Evolutionary conservation across 2,888 invertebrate genomes (phyloP).

Genomic region (Lycocerus yunnanus): DNA sequence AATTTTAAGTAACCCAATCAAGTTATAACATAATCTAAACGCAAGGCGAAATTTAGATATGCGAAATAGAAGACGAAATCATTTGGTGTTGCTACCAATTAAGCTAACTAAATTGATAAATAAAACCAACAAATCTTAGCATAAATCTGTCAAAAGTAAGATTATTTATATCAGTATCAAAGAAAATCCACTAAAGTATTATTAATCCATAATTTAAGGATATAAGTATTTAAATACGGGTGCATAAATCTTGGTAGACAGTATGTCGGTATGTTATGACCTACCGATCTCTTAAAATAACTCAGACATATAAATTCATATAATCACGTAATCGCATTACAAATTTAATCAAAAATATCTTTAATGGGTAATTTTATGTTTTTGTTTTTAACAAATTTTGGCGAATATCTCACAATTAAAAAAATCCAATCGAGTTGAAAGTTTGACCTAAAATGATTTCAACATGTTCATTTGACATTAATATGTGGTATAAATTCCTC

Average conservation of each 20-base stretch:
- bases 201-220: slow-evolving; percentile 41
- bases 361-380: slow-evolving; percentile 10
- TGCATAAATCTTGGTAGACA: slow-evolving; percentile 37
- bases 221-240: slow-evolving; percentile 34
- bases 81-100: not conserved
- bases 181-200: slow-evolving; percentile 40
- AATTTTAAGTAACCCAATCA: not conserved
- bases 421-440: no score
- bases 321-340: slow-evolving; percentile 32
- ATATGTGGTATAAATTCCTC: not conserved
- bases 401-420: not conserved
- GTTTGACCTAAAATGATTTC: not conserved
- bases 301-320: slow-evolving; percentile 31
- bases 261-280: slow-evolving; percentile 37
- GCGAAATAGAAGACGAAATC: not conserved
- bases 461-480: not conserved
- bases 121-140: slow-evolving; percentile 18
- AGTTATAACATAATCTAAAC: not conserved
- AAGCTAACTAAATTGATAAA: slow-evolving; percentile 12
- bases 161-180: slow-evolving; percentile 34
- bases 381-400: not conserved
- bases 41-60: not conserved
- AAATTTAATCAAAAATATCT: slow-evolving; percentile 22
- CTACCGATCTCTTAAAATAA: slow-evolving; percentile 38
- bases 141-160: slow-evolving; percentile 21